Percentiles rank a stretch among this genome's conserved stretches.
These are phyloP conservation scores for chimpanzee (Pan troglodytes) DNA, from an alignment of 2,113 vertebrate genomes.

Conservation along the genomic window DNA sequence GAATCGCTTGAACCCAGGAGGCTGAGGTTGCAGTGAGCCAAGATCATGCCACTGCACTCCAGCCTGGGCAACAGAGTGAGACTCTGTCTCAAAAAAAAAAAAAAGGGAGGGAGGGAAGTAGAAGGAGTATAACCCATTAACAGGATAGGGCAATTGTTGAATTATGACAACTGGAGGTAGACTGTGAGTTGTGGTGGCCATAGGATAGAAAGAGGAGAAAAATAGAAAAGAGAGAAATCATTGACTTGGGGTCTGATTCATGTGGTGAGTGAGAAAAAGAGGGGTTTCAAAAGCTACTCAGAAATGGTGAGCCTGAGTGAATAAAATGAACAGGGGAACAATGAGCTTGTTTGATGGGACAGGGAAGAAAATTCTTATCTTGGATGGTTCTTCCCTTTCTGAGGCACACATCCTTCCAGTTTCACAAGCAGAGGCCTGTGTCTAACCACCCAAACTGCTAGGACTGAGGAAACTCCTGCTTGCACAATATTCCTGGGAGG, in stretches of 20 bases:
- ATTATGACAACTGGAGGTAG: too few relatives aligned
- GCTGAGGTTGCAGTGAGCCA: too few relatives aligned
- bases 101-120: neutral
- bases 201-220: neutral
- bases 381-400: neutral
- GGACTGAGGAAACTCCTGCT: neutral
- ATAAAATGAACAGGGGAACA: neutral
- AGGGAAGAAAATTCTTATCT: neutral
- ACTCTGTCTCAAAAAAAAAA: neutral
- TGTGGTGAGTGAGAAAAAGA: neutral
- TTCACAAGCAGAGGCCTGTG: neutral
- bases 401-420: neutral
- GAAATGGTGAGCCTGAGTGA: neutral
- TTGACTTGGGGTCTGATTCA: neutral
- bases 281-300: neutral
- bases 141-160: neutral
- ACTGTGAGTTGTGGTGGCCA: neutral
- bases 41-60: too few relatives aligned
- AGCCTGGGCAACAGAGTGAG: too few relatives aligned
- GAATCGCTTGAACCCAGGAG: too few relatives aligned
- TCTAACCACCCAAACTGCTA: neutral
- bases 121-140: neutral
- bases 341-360: neutral
- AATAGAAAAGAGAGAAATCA: neutral
- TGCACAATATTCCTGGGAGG: neutral